Base-by-base conservation (phyloP, 1,140 invertebrate genomes). In the Muscidifurax raptorellus region DNA sequence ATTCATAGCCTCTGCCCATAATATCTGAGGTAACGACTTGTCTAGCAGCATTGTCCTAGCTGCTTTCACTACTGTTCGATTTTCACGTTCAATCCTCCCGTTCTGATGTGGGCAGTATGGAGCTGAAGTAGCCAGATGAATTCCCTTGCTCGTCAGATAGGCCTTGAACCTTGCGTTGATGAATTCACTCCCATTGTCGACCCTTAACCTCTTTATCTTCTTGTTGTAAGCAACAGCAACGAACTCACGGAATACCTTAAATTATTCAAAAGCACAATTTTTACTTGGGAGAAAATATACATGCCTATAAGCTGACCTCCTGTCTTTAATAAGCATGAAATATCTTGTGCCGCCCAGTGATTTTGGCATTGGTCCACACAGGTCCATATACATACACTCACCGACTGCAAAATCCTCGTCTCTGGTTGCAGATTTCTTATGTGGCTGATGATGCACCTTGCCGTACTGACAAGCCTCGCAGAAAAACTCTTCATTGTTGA, bases 1-100 rank as follows among this genome's bases (percentile, higher is more conserved):
- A 59, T 80, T 80, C 27, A 80, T 52, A 15, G 77, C 77, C 30
- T 80, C 77, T 25, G 27, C 77, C 77, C 77, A 80, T 18, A 80
- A 67, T 1, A 64, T 32, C 5, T 10, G 10, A 22, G 71, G n/a
- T 6, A 80, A 30, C 15, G 28, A 27, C 52, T 27, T 77, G 75
- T 32, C 75, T 6, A 44, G 36, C 12, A 77, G 36, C 75, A 77
- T 77, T 18, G 75, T 47, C 18, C 25, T 44, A 6, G 44, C 75
- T 25, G 36, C 5, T 25, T 77, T 40, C 7, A 77, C 44, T 27
- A 77, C 47, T 27, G 75, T 77, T n/a, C 75, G 18, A n/a, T 47
- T 77, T 18, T 40, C 12, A 44, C 75, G 75, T 25, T 77, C 5
- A 6, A 22, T n/a, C 28, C 18, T 77, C 22, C 75, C 36, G 44